Conservation (phyloP, 2,797 vertebrate genomes). For the Hyperoplus immaculatus region DNA sequence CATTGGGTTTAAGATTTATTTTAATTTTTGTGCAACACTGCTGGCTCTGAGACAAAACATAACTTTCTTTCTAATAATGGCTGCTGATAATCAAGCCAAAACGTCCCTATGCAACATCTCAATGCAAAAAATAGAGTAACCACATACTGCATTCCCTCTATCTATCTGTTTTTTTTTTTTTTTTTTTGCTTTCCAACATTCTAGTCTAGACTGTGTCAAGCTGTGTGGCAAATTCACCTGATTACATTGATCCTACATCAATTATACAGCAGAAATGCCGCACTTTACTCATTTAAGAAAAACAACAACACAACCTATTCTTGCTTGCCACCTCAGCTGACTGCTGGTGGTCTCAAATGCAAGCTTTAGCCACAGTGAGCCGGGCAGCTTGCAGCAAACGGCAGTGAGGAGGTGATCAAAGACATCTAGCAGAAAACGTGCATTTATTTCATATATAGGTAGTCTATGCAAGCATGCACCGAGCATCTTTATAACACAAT, state of each 20-base stretch:
- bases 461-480: constrained; percentile 16
- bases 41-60: constrained; percentile 40
- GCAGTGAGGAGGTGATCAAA: not conserved
- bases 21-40: constrained; percentile 9
- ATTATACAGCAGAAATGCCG: constrained; percentile 12
- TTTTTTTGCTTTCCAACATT: constrained; percentile 12
- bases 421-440: constrained; percentile 28
- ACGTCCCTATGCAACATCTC: not conserved
- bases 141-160: constrained; percentile 43
- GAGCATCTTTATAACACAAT: constrained; percentile 19
- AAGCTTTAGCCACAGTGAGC: constrained; percentile 17
- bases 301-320: constrained; percentile 6
- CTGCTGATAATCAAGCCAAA: constrained; percentile 24
- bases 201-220: constrained; percentile 1
- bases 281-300: constrained; percentile 40
- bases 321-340: constrained; percentile 51
- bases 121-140: constrained; percentile 28
- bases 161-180: constrained; percentile 35
- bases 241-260: constrained; percentile 16
- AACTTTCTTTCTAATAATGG: constrained; percentile 38
- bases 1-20: constrained; percentile 38
- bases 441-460: constrained; percentile 22
- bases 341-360: constrained; percentile 54
- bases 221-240: constrained; percentile 34
- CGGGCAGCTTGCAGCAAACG: constrained; percentile 31